A percentile compares a stretch with the other conserved stretches of the same genome.
Conservation (phyloP, 2,797 vertebrate species). For the Pogonophryne albipinna region DNA sequence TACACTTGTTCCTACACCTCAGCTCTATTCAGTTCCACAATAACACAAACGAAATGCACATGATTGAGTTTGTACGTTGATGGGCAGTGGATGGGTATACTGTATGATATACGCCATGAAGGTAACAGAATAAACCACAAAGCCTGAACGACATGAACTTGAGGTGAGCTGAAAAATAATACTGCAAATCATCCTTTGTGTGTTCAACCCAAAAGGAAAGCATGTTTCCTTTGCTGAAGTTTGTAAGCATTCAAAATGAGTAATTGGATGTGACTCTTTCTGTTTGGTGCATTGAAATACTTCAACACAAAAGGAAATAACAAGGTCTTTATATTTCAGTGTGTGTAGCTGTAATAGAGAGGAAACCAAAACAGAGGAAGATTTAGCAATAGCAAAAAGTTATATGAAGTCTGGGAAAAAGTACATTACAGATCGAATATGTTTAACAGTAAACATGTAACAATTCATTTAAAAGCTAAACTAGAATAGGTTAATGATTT, state of each 20-base stretch:
- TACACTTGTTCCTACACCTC: neutral
- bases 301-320: neutral
- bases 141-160: neutral
- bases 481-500: neutral
- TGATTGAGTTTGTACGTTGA: neutral
- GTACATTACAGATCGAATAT: too few species aligned
- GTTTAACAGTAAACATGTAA: neutral
- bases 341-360: neutral
- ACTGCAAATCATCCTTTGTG: slow-evolving; percentile 2
- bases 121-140: slow-evolving; percentile 5
- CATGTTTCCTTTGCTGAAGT: neutral
- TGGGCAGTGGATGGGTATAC: neutral
- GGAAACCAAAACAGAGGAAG: neutral
- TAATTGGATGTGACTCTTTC: neutral
- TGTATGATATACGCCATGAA: neutral
- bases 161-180: slow-evolving; percentile 10
- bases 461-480: neutral
- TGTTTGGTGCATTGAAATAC: neutral
- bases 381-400: neutral
- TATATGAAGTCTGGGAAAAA: neutral
- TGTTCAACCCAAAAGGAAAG: slow-evolving; percentile 17
- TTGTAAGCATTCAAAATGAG: neutral
- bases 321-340: neutral
- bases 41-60: neutral
- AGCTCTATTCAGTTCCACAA: neutral